Conservation (phyloP, 2,888 invertebrate species). For the Pyrrhosoma nymphula region DNA sequence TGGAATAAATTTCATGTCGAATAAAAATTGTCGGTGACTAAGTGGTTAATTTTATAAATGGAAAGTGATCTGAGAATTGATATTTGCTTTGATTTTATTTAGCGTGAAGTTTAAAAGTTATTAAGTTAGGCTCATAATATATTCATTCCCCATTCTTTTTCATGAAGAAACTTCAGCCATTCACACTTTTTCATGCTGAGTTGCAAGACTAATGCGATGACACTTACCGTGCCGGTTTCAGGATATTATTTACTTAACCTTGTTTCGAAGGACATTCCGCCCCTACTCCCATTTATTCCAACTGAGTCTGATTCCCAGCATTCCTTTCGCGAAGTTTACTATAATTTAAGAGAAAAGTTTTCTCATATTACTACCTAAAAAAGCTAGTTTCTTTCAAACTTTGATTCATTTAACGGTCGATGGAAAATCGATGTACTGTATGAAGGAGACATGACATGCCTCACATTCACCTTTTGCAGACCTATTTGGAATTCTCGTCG, state of each 20-base stretch:
- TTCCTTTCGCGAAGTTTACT: neutral
- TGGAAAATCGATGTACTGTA: neutral
- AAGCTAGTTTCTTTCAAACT: neutral
- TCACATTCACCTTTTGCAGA: neutral
- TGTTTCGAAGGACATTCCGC: neutral
- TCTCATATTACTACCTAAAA: too few relatives aligned
- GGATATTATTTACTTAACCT: neutral
- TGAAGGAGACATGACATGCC: neutral
- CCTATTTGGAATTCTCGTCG: neutral
- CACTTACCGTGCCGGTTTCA: neutral
- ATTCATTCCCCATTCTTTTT: neutral
- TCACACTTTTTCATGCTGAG: neutral
- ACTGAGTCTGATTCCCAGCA: neutral
- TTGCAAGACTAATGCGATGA: neutral
- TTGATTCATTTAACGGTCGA: neutral
- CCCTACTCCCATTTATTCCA: neutral
- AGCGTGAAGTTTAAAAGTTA: too few relatives aligned
- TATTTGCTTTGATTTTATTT: too few relatives aligned
- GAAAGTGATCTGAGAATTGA: too few relatives aligned
- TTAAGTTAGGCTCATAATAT: too few relatives aligned
- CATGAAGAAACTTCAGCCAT: neutral
- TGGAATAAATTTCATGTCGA: too few relatives aligned
- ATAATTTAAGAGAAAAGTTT: too few relatives aligned
- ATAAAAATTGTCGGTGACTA: too few relatives aligned
- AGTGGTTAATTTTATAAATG: too few relatives aligned